Conservation (phyloP, 1,140 invertebrate genomes). For the Caenorhabditis remanei region DNA sequence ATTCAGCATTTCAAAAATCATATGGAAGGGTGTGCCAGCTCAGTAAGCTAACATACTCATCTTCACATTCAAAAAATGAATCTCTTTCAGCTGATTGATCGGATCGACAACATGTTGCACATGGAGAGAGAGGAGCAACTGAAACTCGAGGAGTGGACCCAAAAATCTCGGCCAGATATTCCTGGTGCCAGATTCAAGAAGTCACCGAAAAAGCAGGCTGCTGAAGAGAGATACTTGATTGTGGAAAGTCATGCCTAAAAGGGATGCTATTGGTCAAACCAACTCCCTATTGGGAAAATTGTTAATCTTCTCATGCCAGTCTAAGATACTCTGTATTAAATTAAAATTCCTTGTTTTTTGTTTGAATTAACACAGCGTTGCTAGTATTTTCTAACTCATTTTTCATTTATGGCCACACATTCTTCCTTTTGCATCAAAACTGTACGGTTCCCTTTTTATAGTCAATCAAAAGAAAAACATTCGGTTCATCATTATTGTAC, state of each 20-base stretch:
- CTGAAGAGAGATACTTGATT: background rate
- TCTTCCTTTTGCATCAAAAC: too few relatives aligned
- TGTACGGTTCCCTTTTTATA: too few relatives aligned
- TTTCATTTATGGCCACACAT: too few relatives aligned
- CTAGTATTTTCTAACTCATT: too few relatives aligned
- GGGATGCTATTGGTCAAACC: background rate
- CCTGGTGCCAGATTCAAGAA: background rate
- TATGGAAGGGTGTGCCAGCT: background rate
- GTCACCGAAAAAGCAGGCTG: background rate
- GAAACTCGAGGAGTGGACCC: background rate
- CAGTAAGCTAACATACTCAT: background rate
- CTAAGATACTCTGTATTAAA: slow-evolving; percentile 7
- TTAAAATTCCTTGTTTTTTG: too few relatives aligned
- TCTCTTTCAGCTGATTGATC: background rate
- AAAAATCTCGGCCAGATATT: background rate
- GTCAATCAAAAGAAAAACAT: too few relatives aligned
- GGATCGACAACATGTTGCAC: background rate
- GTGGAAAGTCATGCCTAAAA: too few relatives aligned
- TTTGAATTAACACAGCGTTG: too few relatives aligned
- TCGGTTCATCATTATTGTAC: too few relatives aligned
- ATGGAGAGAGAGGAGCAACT: background rate
- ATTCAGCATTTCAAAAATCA: slow-evolving; percentile 39
- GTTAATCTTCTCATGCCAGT: background rate
- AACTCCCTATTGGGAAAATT: background rate
- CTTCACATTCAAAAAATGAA: too few relatives aligned